Evolutionary conservation across 2,888 invertebrate species (phyloP), one percentile per base, ranked within the genome.

Genomic region (Serrognathus titanus): DNA sequence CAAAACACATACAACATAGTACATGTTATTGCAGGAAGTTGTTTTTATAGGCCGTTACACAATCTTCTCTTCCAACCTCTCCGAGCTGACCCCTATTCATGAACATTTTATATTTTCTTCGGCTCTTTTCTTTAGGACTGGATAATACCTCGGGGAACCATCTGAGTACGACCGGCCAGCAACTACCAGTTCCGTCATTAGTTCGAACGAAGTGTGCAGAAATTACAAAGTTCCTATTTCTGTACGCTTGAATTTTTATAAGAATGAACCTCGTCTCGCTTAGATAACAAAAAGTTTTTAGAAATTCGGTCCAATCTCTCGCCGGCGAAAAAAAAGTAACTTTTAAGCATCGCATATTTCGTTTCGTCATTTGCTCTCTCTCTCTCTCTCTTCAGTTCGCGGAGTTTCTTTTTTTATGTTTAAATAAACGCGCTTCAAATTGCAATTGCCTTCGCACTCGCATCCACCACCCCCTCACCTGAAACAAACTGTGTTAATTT

Each of bases 71-170:
- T 53, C 46, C 51, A 50, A 51, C 55, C 53, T 52, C 53, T 47
- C 48, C 59, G 59, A 60, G 59, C 56, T 65, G 62, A 62, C 66
- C 66, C 64, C 63, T 51, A 64, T 64, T 64, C 66, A 60, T 51
- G 57, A 55, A 59, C 60, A 62, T 65, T 61, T 67, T 67, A 65
- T 66, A 63, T 59, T 65, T 64, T 59, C 63, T 61, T 64, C 59
- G 57, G 60, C 61, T 58, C 63, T 62, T 61, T 65, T 63, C 63
- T 62, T 63, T 62, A 62, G 47, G 45, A 48, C 57, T 41, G 20
- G 48, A 69, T 65, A 69, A 68, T 68, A 69, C 69, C 68, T 68
- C 56, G 55, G 69, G 69, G 68, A 69, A 67, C 67, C 67, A 69
- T 69, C 59, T 62, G 53, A 49, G 55, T 60, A 61, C 64, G 57